Base-by-base conservation (phyloP, 2,888 invertebrate genomes). In the Oxycera nigricornis region DNA sequence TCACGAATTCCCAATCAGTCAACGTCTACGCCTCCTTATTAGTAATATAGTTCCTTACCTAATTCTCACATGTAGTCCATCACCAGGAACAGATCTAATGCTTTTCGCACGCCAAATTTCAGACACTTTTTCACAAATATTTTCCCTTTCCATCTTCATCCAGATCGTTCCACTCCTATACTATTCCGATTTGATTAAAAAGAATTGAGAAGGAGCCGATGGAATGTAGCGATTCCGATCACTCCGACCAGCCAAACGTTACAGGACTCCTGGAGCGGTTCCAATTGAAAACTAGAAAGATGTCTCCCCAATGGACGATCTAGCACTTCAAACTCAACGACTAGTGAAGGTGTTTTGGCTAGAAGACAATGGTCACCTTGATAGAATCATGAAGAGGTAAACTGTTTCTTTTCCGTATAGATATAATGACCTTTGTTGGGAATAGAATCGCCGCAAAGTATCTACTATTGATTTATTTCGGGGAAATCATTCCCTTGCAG, bases 281-380 rank as follows among this genome's bases (percentile, higher is more conserved):
- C 46, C 17, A 46, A 46, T 46, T 17, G 28, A 59, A 59, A 59
- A 55, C 20, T 55, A 22, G 14, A 11, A 55, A 59, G 59, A 59
- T 59, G 59, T 24, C 59, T 59, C 59, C n/a, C 26, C 59, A 59
- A 20, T 2, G 6, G 14, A 55, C 55, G 55, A 22, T 9, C 20
- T 55, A 24, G 11, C 3, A 55, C 22, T 52, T n/a, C 11, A 17
- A 17, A 22, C 1, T 2, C 55, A 55, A 7, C 26, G 26, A 24
- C 14, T 20, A 55, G 11, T 26, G 22, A 55, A 14, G 4, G 26
- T 46, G 14, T n/a, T 3, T 35, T 46, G 17, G 11, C 17, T 46
- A 46, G 6, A 46, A 46, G 17, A 17, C 11, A 46, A 11, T 46
- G 46, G 46, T 46, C 46, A 46, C 46, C 46, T 46, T 14, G 46